phyloP scores from a whole-genome alignment of 2,113 vertebrate genomes.

The Piprites chloris region DNA sequence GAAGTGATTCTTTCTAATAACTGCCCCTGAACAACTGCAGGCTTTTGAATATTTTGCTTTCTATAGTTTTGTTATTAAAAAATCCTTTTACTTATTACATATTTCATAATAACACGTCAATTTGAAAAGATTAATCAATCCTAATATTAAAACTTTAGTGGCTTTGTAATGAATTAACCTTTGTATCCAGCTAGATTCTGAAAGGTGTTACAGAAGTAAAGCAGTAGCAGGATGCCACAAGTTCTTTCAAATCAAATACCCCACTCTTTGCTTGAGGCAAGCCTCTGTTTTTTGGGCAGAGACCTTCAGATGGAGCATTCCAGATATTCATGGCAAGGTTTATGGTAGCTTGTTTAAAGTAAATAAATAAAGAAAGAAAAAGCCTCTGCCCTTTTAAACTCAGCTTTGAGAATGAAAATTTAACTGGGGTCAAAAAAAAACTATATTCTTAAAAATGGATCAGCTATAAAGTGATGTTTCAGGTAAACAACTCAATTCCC shows the following conservation, averaged over 20 bases:
- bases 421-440: neutral
- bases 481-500: neutral
- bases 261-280: neutral
- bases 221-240: neutral
- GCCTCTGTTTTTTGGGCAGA: neutral
- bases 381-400: neutral
- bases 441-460: neutral
- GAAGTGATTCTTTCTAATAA: neutral
- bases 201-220: conserved; percentile 18
- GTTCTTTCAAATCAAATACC: neutral
- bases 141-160: neutral
- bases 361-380: too few relatives aligned
- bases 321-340: neutral
- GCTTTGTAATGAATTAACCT: neutral
- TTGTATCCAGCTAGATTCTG: neutral
- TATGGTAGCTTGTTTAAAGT: neutral
- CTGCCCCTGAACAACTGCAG: neutral
- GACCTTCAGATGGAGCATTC: neutral
- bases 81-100: neutral
- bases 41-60: neutral
- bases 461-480: neutral
- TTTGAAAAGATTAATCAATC: neutral
- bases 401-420: neutral
- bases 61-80: neutral
- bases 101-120: neutral